These are phyloP conservation scores for Etheostoma perlongum DNA, from an alignment of 2,797 vertebrate genomes.

Conservation along the genomic window DNA sequence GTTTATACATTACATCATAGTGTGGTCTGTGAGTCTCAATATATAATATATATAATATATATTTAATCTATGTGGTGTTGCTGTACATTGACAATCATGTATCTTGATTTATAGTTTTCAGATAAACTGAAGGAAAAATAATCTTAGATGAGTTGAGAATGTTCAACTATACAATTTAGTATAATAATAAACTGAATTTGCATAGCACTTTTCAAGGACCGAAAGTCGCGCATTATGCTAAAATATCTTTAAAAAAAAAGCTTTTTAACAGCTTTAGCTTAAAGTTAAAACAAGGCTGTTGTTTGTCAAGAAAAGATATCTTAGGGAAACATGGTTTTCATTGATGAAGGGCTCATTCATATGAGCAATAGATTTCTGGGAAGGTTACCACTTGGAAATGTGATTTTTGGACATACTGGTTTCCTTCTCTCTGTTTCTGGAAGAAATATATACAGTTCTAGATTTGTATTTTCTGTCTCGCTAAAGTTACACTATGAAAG, in stretches of 20 bases:
- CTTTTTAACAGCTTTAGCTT: too few relatives aligned
- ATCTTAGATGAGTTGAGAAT: not conserved
- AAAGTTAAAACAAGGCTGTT: not conserved
- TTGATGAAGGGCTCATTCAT: not conserved
- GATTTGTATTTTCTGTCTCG: not conserved
- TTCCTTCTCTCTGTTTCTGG: not conserved
- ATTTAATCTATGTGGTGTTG: not conserved
- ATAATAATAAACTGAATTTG: too few relatives aligned
- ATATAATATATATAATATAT: not conserved
- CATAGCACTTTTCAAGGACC: too few relatives aligned
- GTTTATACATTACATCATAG: not conserved
- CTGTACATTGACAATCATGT: not conserved
- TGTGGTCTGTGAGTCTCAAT: not conserved
- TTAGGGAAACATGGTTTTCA: not conserved
- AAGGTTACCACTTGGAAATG: not conserved
- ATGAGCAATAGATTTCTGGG: not conserved
- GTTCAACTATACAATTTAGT: not conserved
- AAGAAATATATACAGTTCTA: not conserved
- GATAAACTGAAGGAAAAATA: not conserved
- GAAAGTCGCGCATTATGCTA: too few relatives aligned
- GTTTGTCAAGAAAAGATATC: too few relatives aligned
- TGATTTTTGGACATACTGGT: not conserved
- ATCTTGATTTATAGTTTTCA: not conserved
- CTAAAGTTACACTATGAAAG: not conserved
- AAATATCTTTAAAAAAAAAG: not conserved